Evolutionary conservation across 2,888 invertebrate genomes (phyloP), one percentile per base, ranked within the genome.

Genomic region (Drosophila paramelanica): DNA sequence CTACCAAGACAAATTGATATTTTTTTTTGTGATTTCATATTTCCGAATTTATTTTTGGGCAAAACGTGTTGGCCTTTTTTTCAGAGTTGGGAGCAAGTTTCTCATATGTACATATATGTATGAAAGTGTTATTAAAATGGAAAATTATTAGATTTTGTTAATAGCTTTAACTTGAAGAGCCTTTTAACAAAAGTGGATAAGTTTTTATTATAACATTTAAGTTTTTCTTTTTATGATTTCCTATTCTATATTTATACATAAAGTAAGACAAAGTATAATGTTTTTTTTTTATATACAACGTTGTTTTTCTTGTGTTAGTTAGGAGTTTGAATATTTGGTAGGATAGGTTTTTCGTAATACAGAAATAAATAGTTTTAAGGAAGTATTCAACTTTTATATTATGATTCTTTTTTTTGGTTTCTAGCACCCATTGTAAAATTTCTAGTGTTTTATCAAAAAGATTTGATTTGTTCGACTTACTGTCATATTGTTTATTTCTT

Each of bases 1-100:
- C 10, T 17, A 33, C 13, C 25, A 33, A 20, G 17, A 42, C 17
- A 72, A 57, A 73, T 61, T 57, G 62, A 61, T 74, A 17, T 31
- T 60, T 45, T 38, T 55, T 41, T 36, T 7, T 11, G 5, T 53
- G 33, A 53, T 74, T 66, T 55, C 39, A 33, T 25, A 47, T 36
- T 51, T 39, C n/a, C 20, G 13, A 39, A 36, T 52, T 57, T 55
- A 20, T 49, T 8, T 56, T 52, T 38, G 25, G 23, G 14, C n/a
- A 38, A 36, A 27, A 27, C 14, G 7, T 46, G 3, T 42, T 8
- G 10, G 27, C 3, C 1, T 39, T 39, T n/a, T 39, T 14, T 10
- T 20, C 20, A 5, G 41, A 11, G 33, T 14, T 14, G 23, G 5
- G 33, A 23, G 6, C 33, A 6, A 7, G 11, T 33, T 31, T 53